Evolutionary conservation across 2,113 vertebrate genomes (phyloP).

Genomic region (Centropus unirufus): DNA sequence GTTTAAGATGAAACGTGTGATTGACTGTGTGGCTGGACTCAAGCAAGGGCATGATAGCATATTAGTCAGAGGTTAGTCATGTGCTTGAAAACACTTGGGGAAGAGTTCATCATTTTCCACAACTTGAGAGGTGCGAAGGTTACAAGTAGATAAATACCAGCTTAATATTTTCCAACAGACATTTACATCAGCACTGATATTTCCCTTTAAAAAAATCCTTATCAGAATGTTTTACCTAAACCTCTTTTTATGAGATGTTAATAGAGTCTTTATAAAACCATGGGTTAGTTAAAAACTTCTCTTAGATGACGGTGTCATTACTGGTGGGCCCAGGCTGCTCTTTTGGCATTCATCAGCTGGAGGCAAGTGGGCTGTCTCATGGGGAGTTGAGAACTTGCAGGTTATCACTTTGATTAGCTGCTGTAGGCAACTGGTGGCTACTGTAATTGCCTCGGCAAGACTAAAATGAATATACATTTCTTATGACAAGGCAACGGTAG

Average conservation of each 20-base stretch:
- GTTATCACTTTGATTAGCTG: constrained; percentile 61
- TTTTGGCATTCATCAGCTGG: constrained; percentile 35
- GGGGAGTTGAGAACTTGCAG: constrained; percentile 43
- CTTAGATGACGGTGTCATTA: background rate
- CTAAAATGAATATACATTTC: constrained; percentile 57
- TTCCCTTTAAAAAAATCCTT: constrained; percentile 1
- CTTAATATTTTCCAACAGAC: background rate
- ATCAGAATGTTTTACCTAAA: background rate
- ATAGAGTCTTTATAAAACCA: background rate
- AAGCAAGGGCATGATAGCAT: background rate
- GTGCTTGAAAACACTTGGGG: background rate
- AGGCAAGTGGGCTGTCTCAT: constrained; percentile 7
- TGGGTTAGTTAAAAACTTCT: constrained; percentile 34
- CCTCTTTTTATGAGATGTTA: constrained; percentile 13
- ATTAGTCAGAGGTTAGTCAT: constrained; percentile 7
- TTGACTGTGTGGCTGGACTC: background rate
- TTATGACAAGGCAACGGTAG: constrained; percentile 21
- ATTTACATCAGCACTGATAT: background rate
- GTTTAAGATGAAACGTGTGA: background rate
- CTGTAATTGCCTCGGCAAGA: constrained; percentile 31
- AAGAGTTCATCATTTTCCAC: constrained; percentile 3
- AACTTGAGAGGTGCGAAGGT: background rate
- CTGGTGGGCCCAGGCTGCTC: constrained; percentile 6
- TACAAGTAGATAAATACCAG: constrained; percentile 2
- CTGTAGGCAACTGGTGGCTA: constrained; percentile 49